Conservation (phyloP, 2,797 vertebrate genomes). For the Sebastes taczanowskii region DNA sequence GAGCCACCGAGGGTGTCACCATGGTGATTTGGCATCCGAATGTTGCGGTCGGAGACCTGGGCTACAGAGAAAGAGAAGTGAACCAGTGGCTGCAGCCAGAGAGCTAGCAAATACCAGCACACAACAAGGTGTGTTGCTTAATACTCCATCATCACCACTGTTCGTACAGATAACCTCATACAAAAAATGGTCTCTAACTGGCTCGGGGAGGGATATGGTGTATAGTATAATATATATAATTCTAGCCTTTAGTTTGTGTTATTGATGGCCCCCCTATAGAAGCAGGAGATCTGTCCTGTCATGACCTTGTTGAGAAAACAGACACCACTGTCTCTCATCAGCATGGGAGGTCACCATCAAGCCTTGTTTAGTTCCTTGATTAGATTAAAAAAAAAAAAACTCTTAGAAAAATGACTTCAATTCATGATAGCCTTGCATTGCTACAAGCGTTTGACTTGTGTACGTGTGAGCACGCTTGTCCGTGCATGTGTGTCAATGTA, state of each 20-base stretch:
- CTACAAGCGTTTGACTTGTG: neutral
- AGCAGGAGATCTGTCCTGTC: neutral
- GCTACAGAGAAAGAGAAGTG: constrained; percentile 74
- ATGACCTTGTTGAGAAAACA: constrained; percentile 29
- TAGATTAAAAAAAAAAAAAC: constrained; percentile 6
- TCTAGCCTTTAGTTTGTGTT: neutral
- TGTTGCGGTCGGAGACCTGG: constrained; percentile 81
- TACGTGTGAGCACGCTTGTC: neutral
- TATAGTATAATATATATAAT: neutral
- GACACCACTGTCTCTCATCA: constrained; percentile 6
- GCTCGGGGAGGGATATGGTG: neutral
- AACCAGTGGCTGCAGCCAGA: constrained; percentile 57
- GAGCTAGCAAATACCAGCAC: constrained; percentile 57
- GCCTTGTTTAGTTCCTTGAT: constrained; percentile 13
- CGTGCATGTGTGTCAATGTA: neutral
- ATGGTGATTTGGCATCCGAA: constrained; percentile 85
- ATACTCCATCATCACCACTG: neutral
- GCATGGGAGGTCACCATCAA: constrained; percentile 28
- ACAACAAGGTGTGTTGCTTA: constrained; percentile 27
- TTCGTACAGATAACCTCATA: neutral
- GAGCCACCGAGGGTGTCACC: constrained; percentile 82
- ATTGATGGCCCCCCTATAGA: neutral
- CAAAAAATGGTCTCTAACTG: neutral
- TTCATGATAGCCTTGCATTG: constrained; percentile 35
- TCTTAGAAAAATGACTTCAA: constrained; percentile 15